These are phyloP conservation scores for Monopterus albus DNA, from an alignment of 2,113 vertebrate genomes.

Conservation along the genomic window DNA sequence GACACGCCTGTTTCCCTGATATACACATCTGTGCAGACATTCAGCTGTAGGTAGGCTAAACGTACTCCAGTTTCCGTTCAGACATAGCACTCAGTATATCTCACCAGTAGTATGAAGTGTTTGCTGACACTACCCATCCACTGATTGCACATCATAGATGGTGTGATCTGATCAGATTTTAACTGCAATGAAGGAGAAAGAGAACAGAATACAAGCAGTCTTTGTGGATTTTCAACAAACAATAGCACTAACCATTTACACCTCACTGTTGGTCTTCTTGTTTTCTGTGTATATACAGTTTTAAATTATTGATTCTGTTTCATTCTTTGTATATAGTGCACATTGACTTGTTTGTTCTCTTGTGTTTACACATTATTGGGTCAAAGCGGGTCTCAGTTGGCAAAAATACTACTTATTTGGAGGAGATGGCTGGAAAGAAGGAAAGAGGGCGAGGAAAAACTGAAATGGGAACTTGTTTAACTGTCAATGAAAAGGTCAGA, in stretches of 20 bases:
- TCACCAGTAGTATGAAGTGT: constrained; percentile 65
- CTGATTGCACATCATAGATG: constrained; percentile 2
- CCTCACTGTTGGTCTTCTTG: constrained; percentile 76
- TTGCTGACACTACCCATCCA: constrained; percentile 39
- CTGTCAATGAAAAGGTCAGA: neutral
- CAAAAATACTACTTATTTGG: constrained; percentile 4
- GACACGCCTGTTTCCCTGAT: neutral
- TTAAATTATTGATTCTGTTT: constrained; percentile 82
- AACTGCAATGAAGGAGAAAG: neutral
- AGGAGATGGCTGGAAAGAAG: constrained; percentile 26
- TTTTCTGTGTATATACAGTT: constrained; percentile 76
- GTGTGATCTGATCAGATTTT: constrained; percentile 17
- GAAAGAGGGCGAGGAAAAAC: neutral
- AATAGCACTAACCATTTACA: constrained; percentile 62
- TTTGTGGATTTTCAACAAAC: constrained; percentile 18
- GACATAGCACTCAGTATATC: constrained; percentile 22
- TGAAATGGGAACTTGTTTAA: neutral
- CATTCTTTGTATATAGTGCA: constrained; percentile 69
- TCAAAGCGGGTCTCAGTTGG: constrained; percentile 21
- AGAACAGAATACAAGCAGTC: constrained; percentile 13
- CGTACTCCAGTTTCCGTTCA: constrained; percentile 3
- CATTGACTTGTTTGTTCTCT: constrained; percentile 23
- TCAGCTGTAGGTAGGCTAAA: constrained; percentile 30
- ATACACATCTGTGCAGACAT: constrained; percentile 32
- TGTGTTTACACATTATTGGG: constrained; percentile 56